phyloP scores from a whole-genome alignment of 2,888 invertebrate genomes.

The Metallyticus violacea region DNA sequence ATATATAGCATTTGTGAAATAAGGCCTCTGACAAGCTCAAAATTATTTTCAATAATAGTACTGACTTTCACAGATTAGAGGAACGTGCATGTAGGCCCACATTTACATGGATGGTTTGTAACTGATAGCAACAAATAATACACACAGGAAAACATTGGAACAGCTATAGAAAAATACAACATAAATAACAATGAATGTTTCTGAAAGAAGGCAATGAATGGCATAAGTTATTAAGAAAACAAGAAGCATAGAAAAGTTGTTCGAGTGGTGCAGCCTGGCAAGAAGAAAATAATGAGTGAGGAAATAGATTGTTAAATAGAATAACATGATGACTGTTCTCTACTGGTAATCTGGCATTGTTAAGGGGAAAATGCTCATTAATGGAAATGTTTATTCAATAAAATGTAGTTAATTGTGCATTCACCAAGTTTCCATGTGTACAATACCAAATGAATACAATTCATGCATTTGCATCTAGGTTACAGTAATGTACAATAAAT shows the following conservation, averaged over 20 bases:
- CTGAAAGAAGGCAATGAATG: conserved; percentile 21
- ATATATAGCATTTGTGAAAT: too few relatives aligned
- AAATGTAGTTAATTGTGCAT: neutral
- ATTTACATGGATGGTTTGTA: neutral
- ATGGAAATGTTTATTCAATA: neutral
- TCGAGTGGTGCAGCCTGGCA: neutral
- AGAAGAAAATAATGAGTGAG: neutral
- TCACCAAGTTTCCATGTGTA: neutral
- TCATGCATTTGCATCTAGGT: neutral
- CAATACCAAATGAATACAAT: neutral
- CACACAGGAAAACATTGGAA: neutral
- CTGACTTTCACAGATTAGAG: neutral
- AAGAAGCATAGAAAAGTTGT: neutral
- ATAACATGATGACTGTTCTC: neutral
- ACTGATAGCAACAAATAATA: neutral
- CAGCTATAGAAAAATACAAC: neutral
- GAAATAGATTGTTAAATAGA: neutral
- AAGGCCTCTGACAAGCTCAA: neutral
- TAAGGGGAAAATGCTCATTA: neutral
- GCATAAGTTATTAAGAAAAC: neutral
- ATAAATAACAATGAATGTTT: neutral
- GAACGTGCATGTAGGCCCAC: neutral
- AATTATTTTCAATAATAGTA: neutral
- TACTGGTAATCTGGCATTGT: neutral
- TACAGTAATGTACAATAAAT: neutral